Conservation (phyloP, 2,888 invertebrate genomes). For the Lepidocyrtinus sp. region DNA sequence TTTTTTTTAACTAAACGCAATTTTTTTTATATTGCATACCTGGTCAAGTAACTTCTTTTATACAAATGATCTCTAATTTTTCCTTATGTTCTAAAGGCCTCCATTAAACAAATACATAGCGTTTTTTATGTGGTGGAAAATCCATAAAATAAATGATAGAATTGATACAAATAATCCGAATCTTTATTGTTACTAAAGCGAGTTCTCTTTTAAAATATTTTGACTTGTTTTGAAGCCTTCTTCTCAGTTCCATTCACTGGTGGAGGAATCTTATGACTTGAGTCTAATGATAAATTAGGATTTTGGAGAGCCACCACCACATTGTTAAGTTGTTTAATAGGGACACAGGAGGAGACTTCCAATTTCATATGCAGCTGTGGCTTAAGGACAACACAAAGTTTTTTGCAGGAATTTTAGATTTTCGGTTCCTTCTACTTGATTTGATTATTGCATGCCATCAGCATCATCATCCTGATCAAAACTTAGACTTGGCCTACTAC, state of each 20-base stretch:
- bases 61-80: slow-evolving; percentile 8
- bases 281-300: too few relatives aligned
- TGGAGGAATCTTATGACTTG: too few relatives aligned
- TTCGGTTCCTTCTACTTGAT: not conserved
- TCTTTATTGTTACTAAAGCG: not conserved
- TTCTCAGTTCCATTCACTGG: too few relatives aligned
- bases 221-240: too few relatives aligned
- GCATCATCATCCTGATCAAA: not conserved
- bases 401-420: too few relatives aligned
- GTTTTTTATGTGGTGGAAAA: slow-evolving; percentile 7
- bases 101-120: not conserved
- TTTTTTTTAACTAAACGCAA: slow-evolving; percentile 8
- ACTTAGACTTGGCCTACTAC: too few relatives aligned
- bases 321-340: not conserved
- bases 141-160: not conserved
- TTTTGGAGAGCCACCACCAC: not conserved
- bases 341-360: not conserved
- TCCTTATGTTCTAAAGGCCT: not conserved
- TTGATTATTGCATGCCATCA: not conserved
- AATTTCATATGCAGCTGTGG: not conserved
- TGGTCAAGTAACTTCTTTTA: not conserved
- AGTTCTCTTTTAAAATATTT: slow-evolving; percentile 1
- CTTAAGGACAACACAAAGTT: not conserved
- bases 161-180: slow-evolving; percentile 4
- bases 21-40: not conserved